phyloP scores from a whole-genome alignment of 64 coral and sea anemone species.

The Montipora foliosa region DNA sequence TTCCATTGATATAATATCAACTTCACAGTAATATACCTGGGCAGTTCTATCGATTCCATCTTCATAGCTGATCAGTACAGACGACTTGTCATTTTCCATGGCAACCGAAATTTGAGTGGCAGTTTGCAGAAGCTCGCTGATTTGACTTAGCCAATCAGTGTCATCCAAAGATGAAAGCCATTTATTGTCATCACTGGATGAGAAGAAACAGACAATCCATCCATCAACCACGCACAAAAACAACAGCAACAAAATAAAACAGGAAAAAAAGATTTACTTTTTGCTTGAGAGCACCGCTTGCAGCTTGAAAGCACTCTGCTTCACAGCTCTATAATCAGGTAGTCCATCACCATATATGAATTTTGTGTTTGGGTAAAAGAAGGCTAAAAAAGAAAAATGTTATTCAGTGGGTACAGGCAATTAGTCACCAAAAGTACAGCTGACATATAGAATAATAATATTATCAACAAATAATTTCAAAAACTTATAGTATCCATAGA shows the following conservation, averaged over 20 bases:
- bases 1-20: background rate
- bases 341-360: conserved; percentile 83
- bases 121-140: conserved; percentile 90
- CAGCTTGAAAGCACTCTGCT: conserved; percentile 88
- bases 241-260: background rate
- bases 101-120: conserved; percentile 91
- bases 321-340: conserved; percentile 89
- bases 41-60: conserved; percentile 93
- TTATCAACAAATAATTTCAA: too few species aligned
- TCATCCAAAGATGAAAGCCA: conserved; percentile 88
- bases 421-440: too few species aligned
- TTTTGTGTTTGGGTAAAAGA: conserved; percentile 93
- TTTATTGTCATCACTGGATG: conserved; percentile 85
- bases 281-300: conserved; percentile 77
- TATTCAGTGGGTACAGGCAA: background rate
- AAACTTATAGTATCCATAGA: too few species aligned
- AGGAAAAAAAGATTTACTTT: conserved; percentile 47
- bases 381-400: conserved; percentile 74
- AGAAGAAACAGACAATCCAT: background rate
- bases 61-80: conserved; percentile 96
- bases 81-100: conserved; percentile 88
- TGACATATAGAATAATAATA: too few species aligned
- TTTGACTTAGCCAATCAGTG: conserved; percentile 86
- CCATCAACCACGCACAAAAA: background rate
- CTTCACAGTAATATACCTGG: conserved; percentile 55